Conservation (phyloP, 1,140 invertebrate species). For the Drosophila micromelanica region DNA sequence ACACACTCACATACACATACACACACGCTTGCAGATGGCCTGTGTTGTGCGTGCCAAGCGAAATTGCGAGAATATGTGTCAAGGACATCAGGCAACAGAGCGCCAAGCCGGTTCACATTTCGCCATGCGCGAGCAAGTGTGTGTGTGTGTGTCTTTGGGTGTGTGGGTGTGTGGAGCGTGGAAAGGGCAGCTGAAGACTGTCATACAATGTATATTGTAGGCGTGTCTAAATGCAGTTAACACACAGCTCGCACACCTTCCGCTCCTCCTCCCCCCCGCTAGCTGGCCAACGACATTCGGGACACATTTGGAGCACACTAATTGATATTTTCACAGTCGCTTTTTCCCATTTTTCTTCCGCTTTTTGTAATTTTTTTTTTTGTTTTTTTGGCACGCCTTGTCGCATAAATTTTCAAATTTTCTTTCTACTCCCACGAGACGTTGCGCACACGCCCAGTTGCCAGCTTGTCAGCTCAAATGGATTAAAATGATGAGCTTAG, state of each 20-base stretch:
- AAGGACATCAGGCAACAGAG: slow-evolving; percentile 60
- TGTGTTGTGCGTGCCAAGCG: slow-evolving; percentile 51
- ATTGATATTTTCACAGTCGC: slow-evolving; percentile 64
- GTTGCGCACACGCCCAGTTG: slow-evolving; percentile 5
- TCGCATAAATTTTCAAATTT: slow-evolving; percentile 51
- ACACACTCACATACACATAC: slow-evolving; percentile 18
- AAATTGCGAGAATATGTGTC: slow-evolving; percentile 68
- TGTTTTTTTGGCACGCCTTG: slow-evolving; percentile 59
- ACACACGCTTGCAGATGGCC: slow-evolving; percentile 6
- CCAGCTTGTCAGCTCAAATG: not conserved
- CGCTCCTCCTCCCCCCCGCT: not conserved
- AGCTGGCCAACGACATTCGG: slow-evolving; percentile 48
- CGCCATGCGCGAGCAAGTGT: not conserved
- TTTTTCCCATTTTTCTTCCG: not conserved
- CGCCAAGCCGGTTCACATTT: slow-evolving; percentile 18
- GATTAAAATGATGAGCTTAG: slow-evolving; percentile 10
- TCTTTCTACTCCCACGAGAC: not conserved
- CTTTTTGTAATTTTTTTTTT: not conserved
- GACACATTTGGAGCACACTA: slow-evolving; percentile 72
- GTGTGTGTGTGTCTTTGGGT: not conserved
- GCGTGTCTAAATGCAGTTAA: slow-evolving; percentile 53
- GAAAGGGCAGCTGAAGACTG: not conserved
- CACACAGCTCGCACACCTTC: slow-evolving; percentile 22
- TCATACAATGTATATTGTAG: slow-evolving; percentile 41
- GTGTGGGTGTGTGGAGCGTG: slow-evolving; percentile 11